Percentiles rank a stretch among this genome's conserved stretches.
These are phyloP conservation scores for Molossus molossus DNA, from an alignment of 2,797 vertebrate genomes.

Conservation along the genomic window DNA sequence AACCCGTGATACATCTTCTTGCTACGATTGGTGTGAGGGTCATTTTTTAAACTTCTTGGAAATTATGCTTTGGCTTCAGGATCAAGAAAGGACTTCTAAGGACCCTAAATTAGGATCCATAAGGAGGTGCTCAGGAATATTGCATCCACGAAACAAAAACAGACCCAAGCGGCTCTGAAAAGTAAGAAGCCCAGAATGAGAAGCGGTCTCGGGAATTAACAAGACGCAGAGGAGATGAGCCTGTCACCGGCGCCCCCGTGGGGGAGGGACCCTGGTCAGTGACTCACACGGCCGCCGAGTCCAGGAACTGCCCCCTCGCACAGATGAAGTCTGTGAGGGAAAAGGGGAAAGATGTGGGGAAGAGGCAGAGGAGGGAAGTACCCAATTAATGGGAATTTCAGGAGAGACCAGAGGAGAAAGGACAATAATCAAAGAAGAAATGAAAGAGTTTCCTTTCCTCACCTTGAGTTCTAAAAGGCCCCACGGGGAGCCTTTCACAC, in stretches of 20 bases:
- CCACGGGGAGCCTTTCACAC: neutral
- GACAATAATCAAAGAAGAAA: neutral
- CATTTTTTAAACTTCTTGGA: neutral
- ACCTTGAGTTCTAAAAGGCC: neutral
- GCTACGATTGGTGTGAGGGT: neutral
- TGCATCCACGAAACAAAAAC: constrained; percentile 3
- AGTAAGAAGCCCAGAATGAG: neutral
- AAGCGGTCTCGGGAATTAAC: neutral
- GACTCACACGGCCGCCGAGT: neutral
- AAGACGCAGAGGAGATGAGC: neutral
- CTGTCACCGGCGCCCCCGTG: fast-evolving
- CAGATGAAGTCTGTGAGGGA: neutral
- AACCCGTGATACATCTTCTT: neutral
- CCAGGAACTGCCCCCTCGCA: neutral
- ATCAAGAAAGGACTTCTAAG: neutral
- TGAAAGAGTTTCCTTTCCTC: neutral
- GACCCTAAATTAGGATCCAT: neutral
- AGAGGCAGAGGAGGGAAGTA: neutral
- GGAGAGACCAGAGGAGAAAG: neutral
- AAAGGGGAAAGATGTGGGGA: neutral
- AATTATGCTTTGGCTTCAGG: constrained; percentile 2
- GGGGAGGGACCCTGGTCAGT: too few species aligned
- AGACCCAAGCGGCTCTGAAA: neutral
- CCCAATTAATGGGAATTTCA: neutral
- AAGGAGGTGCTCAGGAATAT: neutral